phyloP scores from a whole-genome alignment of 2,113 vertebrate species.

The Mesoclemmys tuberculata region DNA sequence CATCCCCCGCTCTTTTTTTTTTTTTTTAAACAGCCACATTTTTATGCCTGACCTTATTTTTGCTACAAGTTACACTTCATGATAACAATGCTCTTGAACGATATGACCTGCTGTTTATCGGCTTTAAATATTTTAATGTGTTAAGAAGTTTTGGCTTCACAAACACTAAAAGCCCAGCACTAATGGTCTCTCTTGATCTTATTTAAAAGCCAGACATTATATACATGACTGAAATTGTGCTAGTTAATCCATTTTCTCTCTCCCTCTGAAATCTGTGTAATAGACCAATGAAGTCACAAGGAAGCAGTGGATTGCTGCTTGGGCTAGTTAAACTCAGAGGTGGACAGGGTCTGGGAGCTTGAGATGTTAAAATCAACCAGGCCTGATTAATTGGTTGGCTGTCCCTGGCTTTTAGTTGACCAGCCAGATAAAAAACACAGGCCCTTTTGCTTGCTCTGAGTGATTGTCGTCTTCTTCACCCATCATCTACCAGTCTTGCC shows the following conservation, averaged over 20 bases:
- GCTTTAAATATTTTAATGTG: not conserved
- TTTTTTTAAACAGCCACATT: not conserved
- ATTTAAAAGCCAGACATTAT: not conserved
- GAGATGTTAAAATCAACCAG: not conserved
- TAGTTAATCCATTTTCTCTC: not conserved
- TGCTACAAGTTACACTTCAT: not conserved
- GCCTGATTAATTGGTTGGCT: not conserved
- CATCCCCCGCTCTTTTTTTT: not conserved
- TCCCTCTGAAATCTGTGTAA: not conserved
- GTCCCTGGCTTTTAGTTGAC: not conserved
- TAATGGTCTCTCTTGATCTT: not conserved
- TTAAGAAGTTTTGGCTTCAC: not conserved
- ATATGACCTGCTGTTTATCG: not conserved
- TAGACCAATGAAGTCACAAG: not conserved
- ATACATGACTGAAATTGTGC: not conserved
- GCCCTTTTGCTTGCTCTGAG: not conserved
- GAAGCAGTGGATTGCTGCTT: not conserved
- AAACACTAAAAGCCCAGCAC: not conserved
- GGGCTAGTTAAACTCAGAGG: not conserved
- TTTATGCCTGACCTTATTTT: not conserved
- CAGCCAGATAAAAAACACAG: not conserved
- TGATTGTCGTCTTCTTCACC: not conserved
- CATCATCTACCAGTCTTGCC: not conserved
- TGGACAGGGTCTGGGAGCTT: not conserved
- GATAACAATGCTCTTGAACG: not conserved